Base-by-base conservation (phyloP, 2,113 vertebrate species). In the Scartelaos histophorus region DNA sequence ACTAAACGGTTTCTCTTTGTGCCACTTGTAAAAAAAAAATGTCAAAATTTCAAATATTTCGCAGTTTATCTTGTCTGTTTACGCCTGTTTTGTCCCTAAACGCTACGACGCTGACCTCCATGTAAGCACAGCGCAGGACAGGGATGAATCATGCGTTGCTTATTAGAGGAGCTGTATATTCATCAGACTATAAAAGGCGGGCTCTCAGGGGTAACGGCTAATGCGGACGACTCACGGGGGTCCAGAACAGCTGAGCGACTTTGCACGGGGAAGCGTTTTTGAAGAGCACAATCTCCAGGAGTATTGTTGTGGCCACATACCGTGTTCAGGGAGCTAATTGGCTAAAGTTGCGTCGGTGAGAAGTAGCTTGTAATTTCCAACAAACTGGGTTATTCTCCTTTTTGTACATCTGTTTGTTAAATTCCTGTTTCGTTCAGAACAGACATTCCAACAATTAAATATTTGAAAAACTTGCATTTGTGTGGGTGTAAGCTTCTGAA, bases 401-500 rank as follows among this genome's bases (percentile, higher is more conserved):
- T 47, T 74, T 71, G 78, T 74, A 64, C 54, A 24, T 13, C 67
- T 70, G 17, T 71, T 71, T 61, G 25, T 66, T 75, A 79, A 80
- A 79, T 70, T 58, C 69, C 77, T 79, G 75, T 67, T 71, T 61
- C 75, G 80, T 87, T 76, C 85, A 85, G 87, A 87, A 87, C 86
- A 85, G 88, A 87, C 76, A 82, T 89, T 74, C 82, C 58, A 82
- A 85, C 85, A 86, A 88, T 88, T 85, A 85, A 85, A 79, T 69
- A 79, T 80, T 82, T 53, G 51, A 17, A n/a, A 53, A 60, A 69
- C 75, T 68, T 78, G 83, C 71, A 86, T 87, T 85, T 82, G 84
- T 81, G 79, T 79, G 79, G 82, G 80, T 65, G 86, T 76, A 81
- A 86, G 85, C 74, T 25, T 85, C 66, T 61, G 67, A 78, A 79